Conservation (phyloP, 2,113 vertebrate species). For the Odobenus rosmarus region DNA sequence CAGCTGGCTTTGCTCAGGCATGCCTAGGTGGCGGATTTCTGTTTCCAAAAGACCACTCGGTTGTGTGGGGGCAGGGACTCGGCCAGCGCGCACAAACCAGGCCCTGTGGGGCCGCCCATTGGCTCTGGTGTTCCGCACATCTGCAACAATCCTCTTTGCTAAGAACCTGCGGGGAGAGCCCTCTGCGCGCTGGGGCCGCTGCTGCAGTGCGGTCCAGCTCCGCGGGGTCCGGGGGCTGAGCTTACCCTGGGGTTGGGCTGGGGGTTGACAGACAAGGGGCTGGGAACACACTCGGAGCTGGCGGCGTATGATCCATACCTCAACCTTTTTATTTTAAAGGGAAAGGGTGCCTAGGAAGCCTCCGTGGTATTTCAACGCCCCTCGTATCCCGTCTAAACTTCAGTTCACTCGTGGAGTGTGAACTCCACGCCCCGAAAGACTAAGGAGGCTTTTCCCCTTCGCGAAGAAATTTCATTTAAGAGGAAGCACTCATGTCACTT, state of each 20-base stretch:
- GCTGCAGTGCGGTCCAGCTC: background rate
- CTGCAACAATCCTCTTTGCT: too few relatives aligned
- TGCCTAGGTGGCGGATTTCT: rapidly evolving
- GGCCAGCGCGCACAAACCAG: background rate
- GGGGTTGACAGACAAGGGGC: too few relatives aligned
- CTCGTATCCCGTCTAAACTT: background rate
- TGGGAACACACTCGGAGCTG: background rate
- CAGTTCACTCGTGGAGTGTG: background rate
- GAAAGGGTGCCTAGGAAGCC: background rate
- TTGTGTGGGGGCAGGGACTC: background rate
- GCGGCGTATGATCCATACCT: background rate
- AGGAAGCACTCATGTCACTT: background rate
- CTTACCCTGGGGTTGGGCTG: background rate
- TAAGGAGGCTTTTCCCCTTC: background rate
- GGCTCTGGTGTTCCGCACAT: background rate
- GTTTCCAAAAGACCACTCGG: background rate
- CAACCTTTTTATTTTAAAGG: background rate
- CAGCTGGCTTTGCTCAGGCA: background rate
- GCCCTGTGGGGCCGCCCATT: too few relatives aligned
- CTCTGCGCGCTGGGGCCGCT: rapidly evolving
- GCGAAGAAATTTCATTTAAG: background rate
- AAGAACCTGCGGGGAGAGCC: background rate
- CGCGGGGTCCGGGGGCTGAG: background rate
- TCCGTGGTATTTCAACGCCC: background rate
- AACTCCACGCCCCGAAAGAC: background rate